These are phyloP conservation scores for Microcebus lehilahytsara DNA, from an alignment of 2,113 vertebrate genomes.

Conservation along the genomic window DNA sequence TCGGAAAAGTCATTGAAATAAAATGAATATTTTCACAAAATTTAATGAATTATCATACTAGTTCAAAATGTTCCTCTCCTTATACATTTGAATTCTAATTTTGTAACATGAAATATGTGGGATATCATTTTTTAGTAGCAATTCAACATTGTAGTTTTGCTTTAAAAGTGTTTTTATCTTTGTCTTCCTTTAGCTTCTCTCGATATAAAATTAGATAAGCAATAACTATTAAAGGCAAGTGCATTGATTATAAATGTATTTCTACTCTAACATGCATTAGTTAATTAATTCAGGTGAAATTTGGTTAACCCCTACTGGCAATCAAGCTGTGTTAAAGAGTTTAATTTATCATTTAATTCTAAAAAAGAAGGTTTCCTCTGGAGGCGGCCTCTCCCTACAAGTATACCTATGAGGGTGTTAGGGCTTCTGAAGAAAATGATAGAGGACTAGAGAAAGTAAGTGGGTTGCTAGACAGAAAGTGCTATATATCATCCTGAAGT, in stretches of 20 bases:
- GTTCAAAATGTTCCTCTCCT: not conserved
- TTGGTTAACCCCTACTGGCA: slow-evolving; percentile 53
- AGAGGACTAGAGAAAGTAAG: slow-evolving; percentile 35
- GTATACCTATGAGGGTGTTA: slow-evolving; percentile 17
- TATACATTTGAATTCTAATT: not conserved
- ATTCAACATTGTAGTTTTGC: not conserved
- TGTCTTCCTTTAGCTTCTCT: not conserved
- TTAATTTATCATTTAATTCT: slow-evolving; percentile 73
- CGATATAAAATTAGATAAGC: not conserved
- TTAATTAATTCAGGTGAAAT: slow-evolving; percentile 70
- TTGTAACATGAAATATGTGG: not conserved
- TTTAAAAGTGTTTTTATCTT: not conserved
- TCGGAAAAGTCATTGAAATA: not conserved
- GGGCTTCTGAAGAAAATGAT: slow-evolving; percentile 56
- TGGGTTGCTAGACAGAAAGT: slow-evolving; percentile 54
- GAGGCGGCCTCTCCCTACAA: slow-evolving; percentile 46
- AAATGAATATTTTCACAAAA: not conserved
- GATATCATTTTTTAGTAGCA: not conserved
- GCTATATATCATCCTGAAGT: slow-evolving; percentile 68
- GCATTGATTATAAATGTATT: slow-evolving; percentile 36
- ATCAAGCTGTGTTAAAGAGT: slow-evolving; percentile 71
- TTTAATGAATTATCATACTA: not conserved
- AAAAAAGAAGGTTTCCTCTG: slow-evolving; percentile 52
- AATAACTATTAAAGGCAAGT: slow-evolving; percentile 14
- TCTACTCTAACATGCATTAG: slow-evolving; percentile 40